These are phyloP conservation scores for Drosophila rufa DNA, from an alignment of 1,140 invertebrate genomes.

Conservation along the genomic window DNA sequence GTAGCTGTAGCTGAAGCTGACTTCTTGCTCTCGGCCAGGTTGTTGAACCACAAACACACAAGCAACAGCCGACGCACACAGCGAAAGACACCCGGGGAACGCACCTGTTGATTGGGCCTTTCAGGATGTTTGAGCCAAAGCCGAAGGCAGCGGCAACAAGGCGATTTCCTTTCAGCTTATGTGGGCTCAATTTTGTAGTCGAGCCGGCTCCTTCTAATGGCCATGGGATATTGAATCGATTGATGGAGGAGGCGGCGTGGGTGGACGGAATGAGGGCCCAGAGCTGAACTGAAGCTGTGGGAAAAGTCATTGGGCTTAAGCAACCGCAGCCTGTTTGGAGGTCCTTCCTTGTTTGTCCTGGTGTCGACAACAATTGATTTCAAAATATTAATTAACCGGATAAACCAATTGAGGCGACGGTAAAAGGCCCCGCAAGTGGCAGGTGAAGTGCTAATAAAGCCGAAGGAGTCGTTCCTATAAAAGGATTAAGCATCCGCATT, in stretches of 20 bases:
- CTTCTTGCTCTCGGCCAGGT: conserved; percentile 55
- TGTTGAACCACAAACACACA: conserved; percentile 71
- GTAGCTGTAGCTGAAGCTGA: conserved; percentile 23
- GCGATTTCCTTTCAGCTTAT: conserved; percentile 61
- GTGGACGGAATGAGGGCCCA: neutral
- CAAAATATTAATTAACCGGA: conserved; percentile 52
- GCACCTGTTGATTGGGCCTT: conserved; percentile 58
- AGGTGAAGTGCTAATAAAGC: conserved; percentile 22
- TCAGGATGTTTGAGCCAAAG: conserved; percentile 42
- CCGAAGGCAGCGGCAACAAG: conserved; percentile 41
- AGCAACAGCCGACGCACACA: conserved; percentile 20
- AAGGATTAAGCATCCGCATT: neutral
- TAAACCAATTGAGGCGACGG: conserved; percentile 38
- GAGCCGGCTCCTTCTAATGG: conserved; percentile 57
- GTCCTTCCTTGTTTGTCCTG: conserved; percentile 16
- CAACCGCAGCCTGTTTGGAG: conserved; percentile 13
- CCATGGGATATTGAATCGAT: conserved; percentile 57
- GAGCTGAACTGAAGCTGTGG: conserved; percentile 8
- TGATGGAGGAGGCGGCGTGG: neutral
- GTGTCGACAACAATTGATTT: conserved; percentile 52
- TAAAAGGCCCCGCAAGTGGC: conserved; percentile 10
- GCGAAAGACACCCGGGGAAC: conserved; percentile 11
- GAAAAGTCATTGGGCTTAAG: conserved; percentile 37
- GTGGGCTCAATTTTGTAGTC: conserved; percentile 60
- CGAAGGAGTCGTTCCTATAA: neutral